A percentile compares a stretch with the other conserved stretches of the same genome.
Evolutionary conservation across 2,888 invertebrate species (phyloP).

Genomic region (Lasiommata megera): DNA sequence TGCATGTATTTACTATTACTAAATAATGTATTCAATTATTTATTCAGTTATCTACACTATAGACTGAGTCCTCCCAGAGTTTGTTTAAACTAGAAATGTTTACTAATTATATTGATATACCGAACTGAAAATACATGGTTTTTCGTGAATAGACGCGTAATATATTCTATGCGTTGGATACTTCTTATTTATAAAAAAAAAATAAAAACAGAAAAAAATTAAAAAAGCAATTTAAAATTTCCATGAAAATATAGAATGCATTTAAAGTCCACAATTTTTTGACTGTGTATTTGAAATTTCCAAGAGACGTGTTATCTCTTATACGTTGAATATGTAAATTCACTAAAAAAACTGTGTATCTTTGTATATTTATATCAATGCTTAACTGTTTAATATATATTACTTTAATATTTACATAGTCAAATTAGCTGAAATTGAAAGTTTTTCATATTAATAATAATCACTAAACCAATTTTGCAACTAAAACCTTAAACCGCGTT

Average conservation of each 20-base stretch:
- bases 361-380: conserved; percentile 7
- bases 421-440: conserved; percentile 6
- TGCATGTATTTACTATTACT: conserved; percentile 31
- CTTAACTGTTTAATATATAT: conserved; percentile 8
- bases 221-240: too few relatives aligned
- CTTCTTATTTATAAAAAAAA: too few relatives aligned
- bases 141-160: not conserved
- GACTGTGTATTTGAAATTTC: too few relatives aligned
- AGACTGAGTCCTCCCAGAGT: conserved; percentile 30
- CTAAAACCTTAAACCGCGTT: not conserved
- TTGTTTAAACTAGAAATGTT: conserved; percentile 23
- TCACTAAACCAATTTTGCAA: not conserved
- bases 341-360: not conserved
- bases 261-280: too few relatives aligned
- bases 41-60: conserved; percentile 30
- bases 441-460: not conserved
- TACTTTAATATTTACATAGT: conserved; percentile 10
- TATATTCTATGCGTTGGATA: too few relatives aligned
- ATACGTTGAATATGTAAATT: too few relatives aligned
- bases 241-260: too few relatives aligned
- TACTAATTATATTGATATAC: conserved; percentile 18
- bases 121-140: not conserved
- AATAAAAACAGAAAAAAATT: too few relatives aligned
- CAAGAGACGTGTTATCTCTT: too few relatives aligned
- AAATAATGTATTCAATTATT: conserved; percentile 16